Evolutionary conservation across 2,113 vertebrate species (phyloP), one percentile per base, ranked within the genome.

Genomic region (Oncorhynchus kisutch): DNA sequence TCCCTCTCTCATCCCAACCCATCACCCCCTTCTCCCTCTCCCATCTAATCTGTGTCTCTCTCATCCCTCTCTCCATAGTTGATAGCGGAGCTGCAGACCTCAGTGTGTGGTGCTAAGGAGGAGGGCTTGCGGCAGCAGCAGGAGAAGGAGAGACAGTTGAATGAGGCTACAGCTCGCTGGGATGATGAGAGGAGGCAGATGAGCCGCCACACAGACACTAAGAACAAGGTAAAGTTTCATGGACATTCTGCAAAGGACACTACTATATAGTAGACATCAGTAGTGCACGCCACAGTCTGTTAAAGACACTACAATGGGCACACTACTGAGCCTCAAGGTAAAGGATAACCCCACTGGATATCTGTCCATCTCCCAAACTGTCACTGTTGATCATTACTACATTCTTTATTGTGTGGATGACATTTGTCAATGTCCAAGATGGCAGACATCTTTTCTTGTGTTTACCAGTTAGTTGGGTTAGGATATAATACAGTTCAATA

Each of bases 101-200:
- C 91, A 27, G 78, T 94, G 69, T 92, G 94, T 86, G 90, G 90
- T 31, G 88, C 95, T 69, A 94, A 89, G 48, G 95, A 96, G 88
- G 94, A 96, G 85, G 90, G 1, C 29, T 88, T 91, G 81, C 92
- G 78, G 83, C 93, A 93, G 82, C 95, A 95, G 92, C 87, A 93
- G 22, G 81, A 78, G 0, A 85, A 91, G 7, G 90, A 96, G 84
- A 92, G 90, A 84, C 92, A 86, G 84, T 86, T 96, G 69, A 92
- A 93, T 88, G 95, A 96, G 83, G 85, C 85, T 20, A 77, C 73
- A 0, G 83, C 85, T 60, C 93, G 89, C 59, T 94, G 94, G 92
- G 95, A 96, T 72, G 92, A 94, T 77, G 94, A 96, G 86, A 96
- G 95, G 90, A 82, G 88, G 85, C 91, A 92, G 71, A 80, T 96